Evolutionary conservation across 2,797 vertebrate species (phyloP).

Genomic region (Leptodactylus fallax): DNA sequence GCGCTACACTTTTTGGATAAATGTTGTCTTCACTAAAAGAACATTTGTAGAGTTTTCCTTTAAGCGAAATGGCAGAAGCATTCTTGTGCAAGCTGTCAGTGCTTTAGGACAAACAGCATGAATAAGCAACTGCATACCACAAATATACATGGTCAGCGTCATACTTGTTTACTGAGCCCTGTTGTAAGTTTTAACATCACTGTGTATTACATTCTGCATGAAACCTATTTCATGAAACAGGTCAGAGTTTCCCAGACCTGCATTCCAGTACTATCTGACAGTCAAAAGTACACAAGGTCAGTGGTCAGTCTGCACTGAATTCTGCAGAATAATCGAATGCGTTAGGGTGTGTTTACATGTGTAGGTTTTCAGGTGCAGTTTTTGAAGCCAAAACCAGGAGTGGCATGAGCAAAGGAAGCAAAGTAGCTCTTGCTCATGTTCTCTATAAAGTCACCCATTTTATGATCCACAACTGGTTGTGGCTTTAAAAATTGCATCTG

Average conservation of each 20-base stretch:
- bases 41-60: not conserved
- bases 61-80: not conserved
- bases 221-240: not conserved
- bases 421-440: too few species aligned
- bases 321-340: not conserved
- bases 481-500: too few species aligned
- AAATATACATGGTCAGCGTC: not conserved
- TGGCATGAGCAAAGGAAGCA: too few species aligned
- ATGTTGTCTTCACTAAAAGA: too few species aligned
- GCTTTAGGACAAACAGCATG: not conserved
- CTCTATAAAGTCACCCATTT: too few species aligned
- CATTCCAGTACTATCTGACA: not conserved
- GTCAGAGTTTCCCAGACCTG: slow-evolving; percentile 2
- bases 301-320: not conserved
- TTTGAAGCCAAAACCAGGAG: too few species aligned
- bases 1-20: too few species aligned
- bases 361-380: too few species aligned
- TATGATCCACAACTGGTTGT: too few species aligned
- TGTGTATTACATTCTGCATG: not conserved
- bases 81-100: not conserved
- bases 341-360: too few species aligned
- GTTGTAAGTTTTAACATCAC: not conserved
- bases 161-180: not conserved
- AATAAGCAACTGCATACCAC: not conserved
- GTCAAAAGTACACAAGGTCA: slow-evolving; percentile 28